Base-by-base conservation (phyloP, 2,113 vertebrate genomes). In the Aplodontia rufa region DNA sequence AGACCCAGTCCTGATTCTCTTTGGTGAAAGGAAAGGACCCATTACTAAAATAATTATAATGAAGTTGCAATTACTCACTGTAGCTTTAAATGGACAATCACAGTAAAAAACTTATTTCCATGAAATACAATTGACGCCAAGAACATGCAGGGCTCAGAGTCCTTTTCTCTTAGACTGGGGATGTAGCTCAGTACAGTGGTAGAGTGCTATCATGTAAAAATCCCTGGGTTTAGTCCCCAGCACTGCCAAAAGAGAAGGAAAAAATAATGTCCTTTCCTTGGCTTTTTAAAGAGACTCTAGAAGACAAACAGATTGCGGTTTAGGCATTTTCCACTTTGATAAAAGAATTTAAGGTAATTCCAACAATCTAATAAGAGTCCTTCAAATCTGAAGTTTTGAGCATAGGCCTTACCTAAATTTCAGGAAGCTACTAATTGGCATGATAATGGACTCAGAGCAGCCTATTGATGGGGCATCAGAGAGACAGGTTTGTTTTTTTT, bases 261-360 rank as follows among this genome's bases (percentile, higher is more conserved):
- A 30, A 9, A 64, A 58, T 3, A 47, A 45, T 28, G 51, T 68
- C 68, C 40, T 90, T 66, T 74, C 74, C 76, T 81, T 64, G 30
- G 69, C 40, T 90, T 62, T 45, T 49, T 71, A 64, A 64, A 60
- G 37, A 90, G 64, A 75, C 11, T n/a, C 47, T 17, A 47, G n/a
- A 62, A 84, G 66, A 62, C 26, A 93, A 28, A 47, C 3, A 93
- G 76, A 68, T 68, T 20, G 6, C 20, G 6, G 20, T 20, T 24
- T 79, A 40, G 45, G 32, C 47, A 87, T 66, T 87, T 90, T 87
- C 55, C 42, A 82, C 26, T 69, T 81, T 8, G 12, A 28, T 7
- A 83, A n/a, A 88, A 83, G 32, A 72, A 96, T 60, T 90, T 81
- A 93, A 91, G 35, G 16, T 55, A 66, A 88, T 68, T 2, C 26